Percentiles rank a stretch among this genome's conserved stretches.
phyloP scores from a whole-genome alignment of 2,888 invertebrate genomes.

The Balanococcus diminutus region DNA sequence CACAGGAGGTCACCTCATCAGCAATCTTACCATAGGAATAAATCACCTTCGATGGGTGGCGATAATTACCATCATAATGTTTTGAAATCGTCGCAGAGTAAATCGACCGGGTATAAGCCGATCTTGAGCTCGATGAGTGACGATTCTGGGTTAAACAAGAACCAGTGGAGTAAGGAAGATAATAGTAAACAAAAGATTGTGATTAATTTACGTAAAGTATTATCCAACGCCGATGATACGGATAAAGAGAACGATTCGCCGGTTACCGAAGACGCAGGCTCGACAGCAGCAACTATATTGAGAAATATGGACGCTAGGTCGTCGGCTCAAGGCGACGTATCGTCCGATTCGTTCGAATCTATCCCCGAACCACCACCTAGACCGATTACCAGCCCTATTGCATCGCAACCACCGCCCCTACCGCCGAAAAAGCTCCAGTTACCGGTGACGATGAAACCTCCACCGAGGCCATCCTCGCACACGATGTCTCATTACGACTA shows the following conservation, averaged over 20 bases:
- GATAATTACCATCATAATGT: not conserved
- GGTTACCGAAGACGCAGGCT: constrained; percentile 58
- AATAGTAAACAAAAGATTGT: constrained; percentile 45
- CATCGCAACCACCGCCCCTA: constrained; percentile 74
- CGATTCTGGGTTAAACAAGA: not conserved
- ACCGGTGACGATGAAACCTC: constrained; percentile 68
- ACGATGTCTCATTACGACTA: constrained; percentile 66
- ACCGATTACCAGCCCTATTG: constrained; percentile 66
- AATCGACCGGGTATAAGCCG: not conserved
- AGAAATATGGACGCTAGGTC: constrained; percentile 55
- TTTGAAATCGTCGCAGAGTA: constrained; percentile 25
- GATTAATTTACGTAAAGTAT: constrained; percentile 52
- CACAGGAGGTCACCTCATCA: not conserved
- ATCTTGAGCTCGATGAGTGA: not conserved
- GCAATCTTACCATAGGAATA: not conserved
- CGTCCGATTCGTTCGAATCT: constrained; percentile 59
- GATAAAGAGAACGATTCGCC: constrained; percentile 58
- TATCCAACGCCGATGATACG: constrained; percentile 52
- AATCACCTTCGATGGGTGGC: not conserved
- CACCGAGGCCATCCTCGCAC: constrained; percentile 63
- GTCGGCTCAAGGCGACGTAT: constrained; percentile 27
- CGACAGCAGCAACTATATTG: constrained; percentile 54
- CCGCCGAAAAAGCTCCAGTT: constrained; percentile 73
- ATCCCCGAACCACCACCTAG: constrained; percentile 75
- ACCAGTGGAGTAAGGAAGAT: constrained; percentile 9